A percentile compares a stretch with the other conserved stretches of the same genome.
Evolutionary conservation across 2,888 invertebrate species (phyloP).

Genomic region (Tachina grossa): DNA sequence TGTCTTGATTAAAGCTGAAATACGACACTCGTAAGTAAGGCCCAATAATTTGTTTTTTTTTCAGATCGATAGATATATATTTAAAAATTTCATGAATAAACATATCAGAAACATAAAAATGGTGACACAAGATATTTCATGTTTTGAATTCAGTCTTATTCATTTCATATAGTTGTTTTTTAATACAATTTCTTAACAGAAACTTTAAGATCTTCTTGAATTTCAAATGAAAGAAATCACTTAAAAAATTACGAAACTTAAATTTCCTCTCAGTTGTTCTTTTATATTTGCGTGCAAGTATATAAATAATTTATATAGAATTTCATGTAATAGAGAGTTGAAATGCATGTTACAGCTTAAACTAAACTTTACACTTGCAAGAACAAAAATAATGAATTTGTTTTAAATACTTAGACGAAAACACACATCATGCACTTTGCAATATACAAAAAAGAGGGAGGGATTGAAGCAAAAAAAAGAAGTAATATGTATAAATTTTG

Average conservation of each 20-base stretch:
- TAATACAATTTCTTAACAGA: not conserved
- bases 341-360: not conserved
- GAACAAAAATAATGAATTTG: constrained; percentile 52
- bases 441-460: not conserved
- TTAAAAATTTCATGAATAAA: no score
- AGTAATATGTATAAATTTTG: not conserved
- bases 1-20: no score
- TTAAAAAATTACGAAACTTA: constrained; percentile 24
- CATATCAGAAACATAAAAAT: no score
- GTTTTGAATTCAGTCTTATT: not conserved
- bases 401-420: constrained; percentile 20
- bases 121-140: no score
- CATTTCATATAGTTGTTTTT: not conserved
- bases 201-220: not conserved
- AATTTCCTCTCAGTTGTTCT: constrained; percentile 1
- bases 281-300: not conserved
- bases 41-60: no score
- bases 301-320: constrained; percentile 1
- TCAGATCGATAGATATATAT: no score
- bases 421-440: constrained; percentile 3
- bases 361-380: constrained; percentile 42
- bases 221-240: not conserved
- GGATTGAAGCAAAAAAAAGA: not conserved
- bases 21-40: no score
- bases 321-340: not conserved